A percentile compares a stretch with the other conserved stretches of the same genome.
Evolutionary conservation across 92 coral and sea anemone species (phyloP).

Genomic region (Parazoanthus darwini): DNA sequence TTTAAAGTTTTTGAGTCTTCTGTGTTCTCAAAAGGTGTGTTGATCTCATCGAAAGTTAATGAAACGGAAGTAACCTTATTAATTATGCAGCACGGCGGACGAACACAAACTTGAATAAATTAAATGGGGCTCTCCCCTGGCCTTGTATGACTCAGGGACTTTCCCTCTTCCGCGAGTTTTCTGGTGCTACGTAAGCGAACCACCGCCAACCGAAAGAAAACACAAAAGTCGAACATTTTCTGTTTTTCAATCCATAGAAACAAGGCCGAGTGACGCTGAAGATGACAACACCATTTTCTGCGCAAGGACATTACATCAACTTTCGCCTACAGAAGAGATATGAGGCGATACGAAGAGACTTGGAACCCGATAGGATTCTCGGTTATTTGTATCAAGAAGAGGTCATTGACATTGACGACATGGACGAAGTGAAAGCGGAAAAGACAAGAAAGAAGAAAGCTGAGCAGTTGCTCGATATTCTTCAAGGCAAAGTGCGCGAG

Average conservation of each 20-base stretch:
- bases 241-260: not conserved
- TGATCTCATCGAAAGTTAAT: not conserved
- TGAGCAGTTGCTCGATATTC: slow-evolving; percentile 51
- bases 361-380: slow-evolving; percentile 75
- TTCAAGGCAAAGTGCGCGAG: slow-evolving; percentile 37
- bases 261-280: not conserved
- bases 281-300: slow-evolving; percentile 2
- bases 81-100: not conserved
- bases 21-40: no score
- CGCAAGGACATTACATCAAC: slow-evolving; percentile 17
- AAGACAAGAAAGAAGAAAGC: slow-evolving; percentile 64
- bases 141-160: not conserved
- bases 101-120: not conserved
- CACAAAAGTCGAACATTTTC: not conserved
- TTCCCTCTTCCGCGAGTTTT: not conserved
- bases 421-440: slow-evolving; percentile 72
- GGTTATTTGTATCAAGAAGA: slow-evolving; percentile 80
- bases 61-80: not conserved
- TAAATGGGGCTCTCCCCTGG: not conserved
- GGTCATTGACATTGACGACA: slow-evolving; percentile 75
- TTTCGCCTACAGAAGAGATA: slow-evolving; percentile 62
- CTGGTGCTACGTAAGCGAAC: not conserved
- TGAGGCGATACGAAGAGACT: slow-evolving; percentile 55
- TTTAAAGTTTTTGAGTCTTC: not conserved
- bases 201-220: not conserved